Evolutionary conservation across 2,797 vertebrate species (phyloP), one percentile per base, ranked within the genome.

Genomic region (Leuciscus waleckii): DNA sequence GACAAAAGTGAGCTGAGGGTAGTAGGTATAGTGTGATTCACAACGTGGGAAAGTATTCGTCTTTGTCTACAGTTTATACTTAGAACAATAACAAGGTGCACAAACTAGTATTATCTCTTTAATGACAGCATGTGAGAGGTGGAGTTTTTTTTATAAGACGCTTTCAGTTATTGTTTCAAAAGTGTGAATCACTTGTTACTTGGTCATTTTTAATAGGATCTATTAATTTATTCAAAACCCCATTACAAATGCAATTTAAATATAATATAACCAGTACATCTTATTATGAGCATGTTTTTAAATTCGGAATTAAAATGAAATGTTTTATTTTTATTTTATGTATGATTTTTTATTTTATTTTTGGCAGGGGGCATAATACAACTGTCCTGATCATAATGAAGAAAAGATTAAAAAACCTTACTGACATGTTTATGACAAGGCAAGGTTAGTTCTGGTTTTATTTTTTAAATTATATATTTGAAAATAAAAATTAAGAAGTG

Each of bases 41-140:
- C 76, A 91, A 87, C 92, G 92, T 96, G 95, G 93, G 94, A 95
- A 95, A 88, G 80, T 71, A 88, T 89, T 81, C 82, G 23, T 92
- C 91, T 93, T 93, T 93, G 92, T 92, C 91, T 93, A 86, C 82
- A 91, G 88, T 74, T 86, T 79, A 83, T 82, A 78, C 63, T 85
- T 56, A 87, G 65, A 54, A 41, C 63, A 78, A 73, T 84, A 79
- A 79, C 80, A 75, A 86, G 69, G 79, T 83, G 51, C 26, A 86
- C 58, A 77, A 85, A 73, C 78, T 79, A 69, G 56, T 73, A 86
- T 81, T 83, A 84, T 69, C 39, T 70, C 13, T 68, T 70, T 79
- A 82, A 81, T 82, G 76, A 58, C 61, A 68, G 7, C 9, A 21
- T 84, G 86, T 41, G 35, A 79, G 37, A 83, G 35, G 41, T 70